A percentile compares a stretch with the other conserved stretches of the same genome.
These are phyloP conservation scores for Solen grandis DNA, from an alignment of 1,140 invertebrate species.

Conservation along the genomic window DNA sequence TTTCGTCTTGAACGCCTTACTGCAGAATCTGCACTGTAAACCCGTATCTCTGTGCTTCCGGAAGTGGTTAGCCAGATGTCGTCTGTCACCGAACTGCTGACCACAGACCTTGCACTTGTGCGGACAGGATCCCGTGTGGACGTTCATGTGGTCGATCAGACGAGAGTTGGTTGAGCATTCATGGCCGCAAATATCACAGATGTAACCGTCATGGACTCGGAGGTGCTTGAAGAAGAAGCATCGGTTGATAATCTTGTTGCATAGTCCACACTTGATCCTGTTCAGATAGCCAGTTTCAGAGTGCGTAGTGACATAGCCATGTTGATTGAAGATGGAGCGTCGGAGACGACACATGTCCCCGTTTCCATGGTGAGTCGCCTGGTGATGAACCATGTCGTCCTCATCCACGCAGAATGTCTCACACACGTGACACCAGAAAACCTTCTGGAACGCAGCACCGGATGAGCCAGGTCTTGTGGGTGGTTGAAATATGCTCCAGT, in stretches of 20 bases:
- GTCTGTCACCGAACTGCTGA: background rate
- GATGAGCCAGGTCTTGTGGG: background rate
- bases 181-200: background rate
- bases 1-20: background rate
- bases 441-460: background rate
- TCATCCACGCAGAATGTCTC: background rate
- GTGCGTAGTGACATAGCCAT: background rate
- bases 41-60: background rate
- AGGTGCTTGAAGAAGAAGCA: background rate
- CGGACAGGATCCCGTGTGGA: background rate
- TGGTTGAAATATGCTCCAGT: background rate
- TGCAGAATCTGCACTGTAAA: background rate
- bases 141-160: background rate
- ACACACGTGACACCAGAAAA: slow-evolving; percentile 1
- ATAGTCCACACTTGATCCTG: background rate
- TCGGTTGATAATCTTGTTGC: background rate
- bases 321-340: background rate
- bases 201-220: background rate
- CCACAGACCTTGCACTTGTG: background rate
- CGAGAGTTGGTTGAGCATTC: background rate
- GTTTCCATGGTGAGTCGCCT: background rate
- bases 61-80: background rate
- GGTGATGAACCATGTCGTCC: background rate
- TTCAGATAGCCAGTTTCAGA: background rate
- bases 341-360: background rate